Percentiles rank a stretch among this genome's conserved stretches.
Evolutionary conservation across 1,140 invertebrate genomes (phyloP).

Genomic region (Pteromalus puparum): DNA sequence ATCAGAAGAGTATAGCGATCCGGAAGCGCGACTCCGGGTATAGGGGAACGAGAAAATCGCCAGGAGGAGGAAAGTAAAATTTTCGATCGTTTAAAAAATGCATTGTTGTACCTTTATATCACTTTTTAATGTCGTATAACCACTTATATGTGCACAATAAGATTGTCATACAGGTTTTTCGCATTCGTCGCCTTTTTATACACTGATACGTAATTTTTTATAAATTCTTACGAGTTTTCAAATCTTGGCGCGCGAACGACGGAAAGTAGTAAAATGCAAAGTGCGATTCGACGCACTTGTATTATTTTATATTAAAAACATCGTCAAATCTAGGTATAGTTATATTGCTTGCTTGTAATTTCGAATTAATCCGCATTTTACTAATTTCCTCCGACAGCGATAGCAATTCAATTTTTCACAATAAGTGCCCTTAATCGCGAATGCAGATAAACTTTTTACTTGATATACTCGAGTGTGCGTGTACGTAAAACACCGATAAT

Average conservation of each 20-base stretch:
- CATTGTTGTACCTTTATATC: not conserved
- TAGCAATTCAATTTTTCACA: not conserved
- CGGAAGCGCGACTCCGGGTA: not conserved
- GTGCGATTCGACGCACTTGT: not conserved
- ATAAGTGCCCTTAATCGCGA: slow-evolving; percentile 23
- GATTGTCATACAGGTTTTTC: not conserved
- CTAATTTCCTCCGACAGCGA: not conserved
- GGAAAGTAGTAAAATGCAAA: slow-evolving; percentile 1
- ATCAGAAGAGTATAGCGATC: not conserved
- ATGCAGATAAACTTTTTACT: not conserved
- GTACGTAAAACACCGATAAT: not conserved
- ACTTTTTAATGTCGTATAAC: not conserved
- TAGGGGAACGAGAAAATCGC: not conserved
- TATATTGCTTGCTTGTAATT: not conserved
- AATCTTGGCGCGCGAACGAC: not conserved
- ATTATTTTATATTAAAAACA: not conserved
- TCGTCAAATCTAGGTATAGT: not conserved
- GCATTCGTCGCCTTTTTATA: not conserved
- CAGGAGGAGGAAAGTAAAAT: slow-evolving; percentile 24
- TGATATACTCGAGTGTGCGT: not conserved
- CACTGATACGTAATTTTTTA: not conserved
- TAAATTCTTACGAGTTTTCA: slow-evolving; percentile 19
- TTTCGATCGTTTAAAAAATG: not conserved
- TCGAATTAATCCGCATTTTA: not conserved
- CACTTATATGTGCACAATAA: not conserved